Evolutionary conservation across 1,140 invertebrate species (phyloP).

Genomic region (Plodia interpunctella): DNA sequence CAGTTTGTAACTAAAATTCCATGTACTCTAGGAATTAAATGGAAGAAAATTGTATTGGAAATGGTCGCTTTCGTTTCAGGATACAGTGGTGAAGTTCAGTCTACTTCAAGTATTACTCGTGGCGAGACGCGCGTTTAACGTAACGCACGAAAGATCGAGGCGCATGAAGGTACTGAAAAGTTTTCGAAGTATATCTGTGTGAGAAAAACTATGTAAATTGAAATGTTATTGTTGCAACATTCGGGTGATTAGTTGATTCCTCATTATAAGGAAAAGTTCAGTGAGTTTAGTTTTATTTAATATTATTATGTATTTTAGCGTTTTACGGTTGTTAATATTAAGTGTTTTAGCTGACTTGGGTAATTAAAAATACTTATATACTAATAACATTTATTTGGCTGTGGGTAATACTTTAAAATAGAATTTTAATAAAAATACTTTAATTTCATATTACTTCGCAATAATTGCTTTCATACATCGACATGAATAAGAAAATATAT

Average conservation of each 20-base stretch:
- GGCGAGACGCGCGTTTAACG: background rate
- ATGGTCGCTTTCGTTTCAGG: background rate
- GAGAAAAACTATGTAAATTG: background rate
- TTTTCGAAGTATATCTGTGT: background rate
- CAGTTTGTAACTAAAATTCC: constrained; percentile 4
- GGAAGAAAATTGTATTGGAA: background rate
- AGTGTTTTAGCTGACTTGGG: too few species aligned
- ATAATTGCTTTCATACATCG: too few species aligned
- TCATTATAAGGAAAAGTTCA: background rate
- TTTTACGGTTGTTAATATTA: too few species aligned
- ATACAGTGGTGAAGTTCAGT: background rate
- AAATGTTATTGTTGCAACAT: background rate
- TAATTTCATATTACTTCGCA: too few species aligned
- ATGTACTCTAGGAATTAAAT: background rate
- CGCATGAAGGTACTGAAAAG: background rate
- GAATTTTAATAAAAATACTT: too few species aligned
- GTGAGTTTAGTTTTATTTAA: background rate
- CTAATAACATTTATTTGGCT: too few species aligned
- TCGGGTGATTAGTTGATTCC: background rate
- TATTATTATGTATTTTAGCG: background rate
- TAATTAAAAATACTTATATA: too few species aligned
- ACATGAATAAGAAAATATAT: too few species aligned
- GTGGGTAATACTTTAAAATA: too few species aligned
- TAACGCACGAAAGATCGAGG: background rate
- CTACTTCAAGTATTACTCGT: background rate